A percentile compares a stretch with the other conserved stretches of the same genome.
phyloP scores from a whole-genome alignment of 2,888 invertebrate genomes.

The Gymnosoma rotundatum region DNA sequence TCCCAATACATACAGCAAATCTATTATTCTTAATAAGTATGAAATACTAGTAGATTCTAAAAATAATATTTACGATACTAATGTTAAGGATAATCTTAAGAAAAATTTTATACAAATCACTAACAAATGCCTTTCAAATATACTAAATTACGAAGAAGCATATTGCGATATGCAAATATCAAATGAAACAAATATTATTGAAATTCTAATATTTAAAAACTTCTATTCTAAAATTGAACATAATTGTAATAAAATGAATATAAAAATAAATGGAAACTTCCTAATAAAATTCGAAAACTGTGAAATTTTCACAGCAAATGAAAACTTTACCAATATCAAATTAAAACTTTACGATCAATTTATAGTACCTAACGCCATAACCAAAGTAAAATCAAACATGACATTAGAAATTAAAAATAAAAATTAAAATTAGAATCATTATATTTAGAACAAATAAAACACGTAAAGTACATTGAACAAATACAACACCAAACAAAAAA shows the following conservation, averaged over 20 bases:
- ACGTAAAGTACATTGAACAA: constrained; percentile 39
- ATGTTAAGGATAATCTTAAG: not conserved
- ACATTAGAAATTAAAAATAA: constrained; percentile 12
- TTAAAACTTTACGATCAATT: constrained; percentile 52
- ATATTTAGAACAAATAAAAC: constrained; percentile 44
- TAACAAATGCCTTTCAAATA: constrained; percentile 46
- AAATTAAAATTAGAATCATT: constrained; percentile 40
- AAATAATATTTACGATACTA: constrained; percentile 45
- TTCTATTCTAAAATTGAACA: constrained; percentile 41
- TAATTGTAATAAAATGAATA: constrained; percentile 50
- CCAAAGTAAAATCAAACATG: constrained; percentile 48
- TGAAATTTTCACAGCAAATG: constrained; percentile 6
- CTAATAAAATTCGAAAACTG: constrained; percentile 65
- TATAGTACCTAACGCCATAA: constrained; percentile 61
- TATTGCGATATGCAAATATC: constrained; percentile 46
- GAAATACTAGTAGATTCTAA: constrained; percentile 52
- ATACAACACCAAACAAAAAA: constrained; percentile 39
- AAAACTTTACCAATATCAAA: too few relatives aligned
- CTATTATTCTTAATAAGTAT: constrained; percentile 36
- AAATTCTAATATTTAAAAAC: constrained; percentile 60
- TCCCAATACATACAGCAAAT: constrained; percentile 50
- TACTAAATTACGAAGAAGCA: constrained; percentile 51
- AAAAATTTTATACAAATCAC: too few relatives aligned
- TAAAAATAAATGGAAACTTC: constrained; percentile 53
- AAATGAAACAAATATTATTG: constrained; percentile 34